phyloP scores from a whole-genome alignment of 2,113 vertebrate species.

The Apus apus region DNA sequence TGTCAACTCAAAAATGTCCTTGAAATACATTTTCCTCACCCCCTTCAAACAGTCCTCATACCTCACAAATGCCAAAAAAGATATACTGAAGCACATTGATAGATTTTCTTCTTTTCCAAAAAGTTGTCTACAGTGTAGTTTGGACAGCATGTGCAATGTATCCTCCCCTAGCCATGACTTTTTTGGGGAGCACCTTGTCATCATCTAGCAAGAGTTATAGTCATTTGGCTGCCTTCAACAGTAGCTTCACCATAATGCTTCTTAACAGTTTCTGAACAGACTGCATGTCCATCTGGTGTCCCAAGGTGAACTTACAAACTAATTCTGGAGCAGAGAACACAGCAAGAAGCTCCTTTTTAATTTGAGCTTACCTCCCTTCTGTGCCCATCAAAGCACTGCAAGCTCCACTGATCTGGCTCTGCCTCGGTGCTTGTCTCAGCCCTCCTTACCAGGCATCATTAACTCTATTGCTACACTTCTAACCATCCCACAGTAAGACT shows the following conservation, averaged over 20 bases:
- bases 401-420: not conserved
- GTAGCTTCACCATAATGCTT: not conserved
- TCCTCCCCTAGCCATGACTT: too few species aligned
- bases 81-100: fast-evolving
- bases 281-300: not conserved
- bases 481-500: not conserved
- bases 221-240: not conserved
- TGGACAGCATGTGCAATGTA: not conserved
- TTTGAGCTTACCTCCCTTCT: not conserved
- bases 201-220: not conserved
- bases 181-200: not conserved
- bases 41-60: not conserved
- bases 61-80: not conserved
- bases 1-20: not conserved
- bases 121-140: not conserved
- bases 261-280: not conserved
- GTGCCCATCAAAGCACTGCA: not conserved
- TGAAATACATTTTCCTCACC: not conserved
- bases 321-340: not conserved
- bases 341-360: not conserved
- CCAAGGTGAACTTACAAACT: not conserved
- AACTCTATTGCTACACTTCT: not conserved
- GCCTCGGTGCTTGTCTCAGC: not conserved
- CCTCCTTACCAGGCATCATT: not conserved
- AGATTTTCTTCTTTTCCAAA: not conserved